phyloP scores from a whole-genome alignment of 1,140 invertebrate species.

The Pygmarrhopalites habei region DNA sequence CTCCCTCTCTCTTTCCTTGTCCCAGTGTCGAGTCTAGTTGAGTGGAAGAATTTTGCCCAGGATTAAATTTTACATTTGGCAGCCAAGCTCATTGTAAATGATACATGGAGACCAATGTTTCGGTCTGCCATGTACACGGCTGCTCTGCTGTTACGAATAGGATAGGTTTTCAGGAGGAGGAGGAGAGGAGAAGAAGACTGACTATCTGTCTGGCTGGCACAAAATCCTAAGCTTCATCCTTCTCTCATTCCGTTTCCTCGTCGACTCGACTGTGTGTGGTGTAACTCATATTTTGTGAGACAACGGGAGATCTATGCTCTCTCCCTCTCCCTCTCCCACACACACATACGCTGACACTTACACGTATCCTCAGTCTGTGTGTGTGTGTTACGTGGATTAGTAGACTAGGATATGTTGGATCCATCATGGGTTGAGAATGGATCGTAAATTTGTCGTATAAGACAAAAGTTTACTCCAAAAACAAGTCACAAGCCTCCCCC shows the following conservation, averaged over 20 bases:
- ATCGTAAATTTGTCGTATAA: background rate
- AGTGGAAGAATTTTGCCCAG: background rate
- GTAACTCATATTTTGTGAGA: no score
- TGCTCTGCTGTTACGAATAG: background rate
- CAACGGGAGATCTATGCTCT: no score
- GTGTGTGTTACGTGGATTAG: background rate
- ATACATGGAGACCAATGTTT: background rate
- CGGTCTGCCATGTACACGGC: no score
- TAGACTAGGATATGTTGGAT: background rate
- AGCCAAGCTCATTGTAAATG: background rate
- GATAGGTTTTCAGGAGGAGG: background rate
- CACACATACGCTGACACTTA: no score
- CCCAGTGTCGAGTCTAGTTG: background rate
- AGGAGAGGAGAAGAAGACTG: no score
- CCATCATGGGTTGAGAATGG: background rate
- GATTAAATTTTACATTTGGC: background rate
- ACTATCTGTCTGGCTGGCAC: no score
- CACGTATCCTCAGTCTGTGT: no score
- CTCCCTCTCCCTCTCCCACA: no score
- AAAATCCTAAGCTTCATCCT: background rate
- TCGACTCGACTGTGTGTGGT: no score
- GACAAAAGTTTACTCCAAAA: background rate
- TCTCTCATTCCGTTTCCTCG: background rate
- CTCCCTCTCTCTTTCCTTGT: no score
- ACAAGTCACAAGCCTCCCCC: no score